Percentiles rank a stretch among this genome's conserved stretches.
These are phyloP conservation scores for Brachionus paranguensis DNA, from an alignment of 1,140 invertebrate species.

Conservation along the genomic window DNA sequence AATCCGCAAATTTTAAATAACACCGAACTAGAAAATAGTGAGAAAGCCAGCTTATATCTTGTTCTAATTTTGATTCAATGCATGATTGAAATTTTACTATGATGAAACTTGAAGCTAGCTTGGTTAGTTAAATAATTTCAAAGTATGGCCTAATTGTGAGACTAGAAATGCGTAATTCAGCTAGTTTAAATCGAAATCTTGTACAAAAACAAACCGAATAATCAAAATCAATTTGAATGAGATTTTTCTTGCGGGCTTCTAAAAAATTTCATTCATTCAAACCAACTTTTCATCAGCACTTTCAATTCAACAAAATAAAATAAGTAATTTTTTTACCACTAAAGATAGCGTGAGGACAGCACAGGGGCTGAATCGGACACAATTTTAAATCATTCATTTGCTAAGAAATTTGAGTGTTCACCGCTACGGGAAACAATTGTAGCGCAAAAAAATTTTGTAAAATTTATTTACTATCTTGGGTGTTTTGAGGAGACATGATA, in stretches of 20 bases:
- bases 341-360: background rate
- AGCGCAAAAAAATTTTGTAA: background rate
- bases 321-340: background rate
- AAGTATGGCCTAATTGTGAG: background rate
- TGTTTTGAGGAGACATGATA: background rate
- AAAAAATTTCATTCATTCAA: background rate
- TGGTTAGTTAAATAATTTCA: background rate
- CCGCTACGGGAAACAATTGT: background rate
- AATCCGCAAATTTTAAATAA: conserved; percentile 1
- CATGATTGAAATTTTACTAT: conserved; percentile 27
- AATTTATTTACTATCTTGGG: background rate
- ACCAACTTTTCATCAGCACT: background rate
- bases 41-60: background rate
- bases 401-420: background rate
- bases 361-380: background rate
- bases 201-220: background rate
- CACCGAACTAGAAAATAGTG: background rate
- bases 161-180: background rate
- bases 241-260: background rate
- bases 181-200: background rate
- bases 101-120: conserved; percentile 7
- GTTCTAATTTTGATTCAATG: conserved; percentile 34
- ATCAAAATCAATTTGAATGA: background rate
- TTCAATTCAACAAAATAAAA: background rate
- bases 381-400: background rate